phyloP scores from a whole-genome alignment of 2,113 vertebrate genomes.

The Esox niger region DNA sequence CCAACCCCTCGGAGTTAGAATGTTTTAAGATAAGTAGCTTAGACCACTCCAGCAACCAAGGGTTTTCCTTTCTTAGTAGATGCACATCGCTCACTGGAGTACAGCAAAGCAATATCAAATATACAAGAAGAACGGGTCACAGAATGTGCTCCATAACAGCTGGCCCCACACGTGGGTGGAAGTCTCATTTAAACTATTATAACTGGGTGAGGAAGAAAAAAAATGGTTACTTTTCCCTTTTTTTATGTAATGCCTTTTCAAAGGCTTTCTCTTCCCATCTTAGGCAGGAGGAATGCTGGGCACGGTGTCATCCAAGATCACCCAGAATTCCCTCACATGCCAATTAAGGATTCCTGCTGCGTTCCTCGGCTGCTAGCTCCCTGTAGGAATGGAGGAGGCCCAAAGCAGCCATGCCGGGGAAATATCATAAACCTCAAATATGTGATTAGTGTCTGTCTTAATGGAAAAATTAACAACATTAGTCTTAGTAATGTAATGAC shows the following conservation, averaged over 20 bases:
- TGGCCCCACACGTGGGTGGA: neutral
- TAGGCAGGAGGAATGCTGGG: neutral
- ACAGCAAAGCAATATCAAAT: neutral
- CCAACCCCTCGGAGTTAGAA: too few relatives aligned
- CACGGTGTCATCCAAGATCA: slow-evolving; percentile 15
- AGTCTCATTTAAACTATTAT: neutral
- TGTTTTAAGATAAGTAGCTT: neutral
- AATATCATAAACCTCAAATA: slow-evolving; percentile 3
- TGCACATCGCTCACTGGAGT: neutral
- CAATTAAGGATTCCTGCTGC: slow-evolving; percentile 34
- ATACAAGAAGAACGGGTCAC: neutral
- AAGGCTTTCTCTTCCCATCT: neutral
- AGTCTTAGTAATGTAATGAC: neutral
- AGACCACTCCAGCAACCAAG: neutral
- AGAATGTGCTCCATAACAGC: neutral
- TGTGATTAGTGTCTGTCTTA: slow-evolving; percentile 5
- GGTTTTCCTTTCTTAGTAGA: neutral
- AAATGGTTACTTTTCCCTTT: neutral
- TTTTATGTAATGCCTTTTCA: neutral
- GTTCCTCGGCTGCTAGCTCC: neutral
- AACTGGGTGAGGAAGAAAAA: neutral
- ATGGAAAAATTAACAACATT: slow-evolving; percentile 10
- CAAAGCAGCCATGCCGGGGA: neutral
- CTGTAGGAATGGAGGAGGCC: neutral
- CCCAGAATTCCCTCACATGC: slow-evolving; percentile 21